Percentiles rank a stretch among this genome's conserved stretches.
These are phyloP conservation scores for Octopus sinensis DNA, from an alignment of 1,140 invertebrate species.

Conservation along the genomic window DNA sequence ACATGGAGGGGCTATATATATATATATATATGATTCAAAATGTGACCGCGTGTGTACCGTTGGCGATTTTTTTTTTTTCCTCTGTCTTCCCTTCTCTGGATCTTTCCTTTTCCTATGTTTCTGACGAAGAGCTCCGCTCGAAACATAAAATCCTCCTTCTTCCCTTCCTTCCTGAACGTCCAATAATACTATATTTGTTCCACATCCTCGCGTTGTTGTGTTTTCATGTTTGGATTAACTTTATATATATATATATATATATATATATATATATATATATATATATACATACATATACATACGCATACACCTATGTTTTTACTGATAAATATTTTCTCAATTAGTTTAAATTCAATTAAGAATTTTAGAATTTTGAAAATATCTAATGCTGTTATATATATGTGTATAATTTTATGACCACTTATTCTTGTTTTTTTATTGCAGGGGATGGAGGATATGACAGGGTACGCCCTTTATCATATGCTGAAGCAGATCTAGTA, in stretches of 20 bases:
- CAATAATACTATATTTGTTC: no score
- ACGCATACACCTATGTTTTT: neutral
- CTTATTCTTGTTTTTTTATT: slow-evolving; percentile 23
- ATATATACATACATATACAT: neutral
- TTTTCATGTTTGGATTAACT: no score
- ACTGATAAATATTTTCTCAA: neutral
- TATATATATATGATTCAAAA: no score
- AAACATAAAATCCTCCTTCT: no score
- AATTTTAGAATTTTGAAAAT: neutral
- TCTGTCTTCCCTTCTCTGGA: no score
- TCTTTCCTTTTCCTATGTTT: no score
- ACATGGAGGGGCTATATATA: no score
- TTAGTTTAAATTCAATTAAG: neutral
- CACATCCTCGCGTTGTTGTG: no score
- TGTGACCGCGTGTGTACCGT: no score
- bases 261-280: slow-evolving; percentile 5
- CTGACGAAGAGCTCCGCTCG: no score
- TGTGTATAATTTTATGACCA: neutral
- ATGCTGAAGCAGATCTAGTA: slow-evolving; percentile 67
- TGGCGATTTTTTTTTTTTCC: no score
- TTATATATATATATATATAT: neutral
- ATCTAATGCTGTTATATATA: neutral
- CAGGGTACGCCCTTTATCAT: slow-evolving; percentile 89
- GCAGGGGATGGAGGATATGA: slow-evolving; percentile 82
- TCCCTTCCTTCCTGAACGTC: no score